Conservation (phyloP, 2,797 vertebrate genomes). For the Spatula clypeata region DNA sequence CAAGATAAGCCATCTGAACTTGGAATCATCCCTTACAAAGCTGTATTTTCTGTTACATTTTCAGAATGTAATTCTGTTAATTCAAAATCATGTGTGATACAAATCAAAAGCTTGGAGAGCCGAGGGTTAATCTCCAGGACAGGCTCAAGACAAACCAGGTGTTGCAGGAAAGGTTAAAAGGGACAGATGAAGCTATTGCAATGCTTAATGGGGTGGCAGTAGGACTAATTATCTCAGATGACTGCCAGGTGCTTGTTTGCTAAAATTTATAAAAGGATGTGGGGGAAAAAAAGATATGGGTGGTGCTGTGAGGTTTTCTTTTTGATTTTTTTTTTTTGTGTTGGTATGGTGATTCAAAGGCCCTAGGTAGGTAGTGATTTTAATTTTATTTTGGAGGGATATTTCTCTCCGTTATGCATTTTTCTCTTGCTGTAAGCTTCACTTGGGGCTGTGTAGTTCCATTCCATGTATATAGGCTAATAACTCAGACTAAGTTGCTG, state of each 20-base stretch:
- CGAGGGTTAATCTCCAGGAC: not conserved
- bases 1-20: not conserved
- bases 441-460: not conserved
- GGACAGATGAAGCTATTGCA: not conserved
- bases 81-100: not conserved
- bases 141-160: not conserved
- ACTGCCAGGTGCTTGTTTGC: not conserved
- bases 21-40: not conserved
- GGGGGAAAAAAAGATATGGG: not conserved
- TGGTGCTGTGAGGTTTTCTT: not conserved
- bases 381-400: not conserved
- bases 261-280: not conserved
- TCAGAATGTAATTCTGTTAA: not conserved
- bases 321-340: not conserved
- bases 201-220: not conserved
- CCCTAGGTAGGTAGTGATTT: not conserved
- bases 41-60: not conserved
- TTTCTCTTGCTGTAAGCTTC: not conserved
- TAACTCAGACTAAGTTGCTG: rapidly evolving
- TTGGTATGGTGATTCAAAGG: not conserved
- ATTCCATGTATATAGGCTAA: not conserved
- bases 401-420: rapidly evolving
- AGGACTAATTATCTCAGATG: not conserved
- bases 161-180: not conserved
- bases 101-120: not conserved